Conservation (phyloP, 2,888 invertebrate species). For the Sepiola atlantica region DNA sequence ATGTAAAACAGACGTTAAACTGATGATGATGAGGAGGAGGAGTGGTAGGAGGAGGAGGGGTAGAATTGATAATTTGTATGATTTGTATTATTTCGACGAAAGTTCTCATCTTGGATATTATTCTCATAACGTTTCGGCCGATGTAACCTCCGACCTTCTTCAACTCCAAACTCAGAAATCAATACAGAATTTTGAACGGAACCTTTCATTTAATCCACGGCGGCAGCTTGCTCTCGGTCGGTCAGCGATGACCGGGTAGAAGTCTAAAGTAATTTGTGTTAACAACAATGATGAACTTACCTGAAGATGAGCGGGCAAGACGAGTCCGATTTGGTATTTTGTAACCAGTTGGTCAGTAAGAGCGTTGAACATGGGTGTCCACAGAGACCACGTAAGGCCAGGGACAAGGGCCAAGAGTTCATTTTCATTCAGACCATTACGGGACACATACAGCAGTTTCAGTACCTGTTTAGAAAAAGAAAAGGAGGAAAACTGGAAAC, state of each 20-base stretch:
- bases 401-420: slow-evolving; percentile 69
- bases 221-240: neutral
- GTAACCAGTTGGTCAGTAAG: slow-evolving; percentile 66
- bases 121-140: neutral
- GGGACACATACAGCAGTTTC: slow-evolving; percentile 65
- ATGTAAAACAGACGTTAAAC: too few relatives aligned
- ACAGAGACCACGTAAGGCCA: slow-evolving; percentile 64
- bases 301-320: slow-evolving; percentile 71
- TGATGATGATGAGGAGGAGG: too few relatives aligned
- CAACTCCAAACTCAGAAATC: neutral
- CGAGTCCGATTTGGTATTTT: slow-evolving; percentile 68
- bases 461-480: slow-evolving; percentile 62
- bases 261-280: neutral
- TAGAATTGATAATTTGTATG: too few relatives aligned
- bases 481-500: neutral
- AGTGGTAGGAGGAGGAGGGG: too few relatives aligned
- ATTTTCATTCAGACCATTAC: slow-evolving; percentile 70
- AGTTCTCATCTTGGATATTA: neutral
- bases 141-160: neutral
- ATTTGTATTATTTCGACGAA: too few relatives aligned
- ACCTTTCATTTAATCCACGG: neutral
- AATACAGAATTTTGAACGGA: neutral
- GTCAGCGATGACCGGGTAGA: too few relatives aligned
- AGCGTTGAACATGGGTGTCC: slow-evolving; percentile 65
- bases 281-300: slow-evolving; percentile 56